These are phyloP conservation scores for Philhelius pedissequus DNA, from an alignment of 2,888 invertebrate species.

Conservation along the genomic window DNA sequence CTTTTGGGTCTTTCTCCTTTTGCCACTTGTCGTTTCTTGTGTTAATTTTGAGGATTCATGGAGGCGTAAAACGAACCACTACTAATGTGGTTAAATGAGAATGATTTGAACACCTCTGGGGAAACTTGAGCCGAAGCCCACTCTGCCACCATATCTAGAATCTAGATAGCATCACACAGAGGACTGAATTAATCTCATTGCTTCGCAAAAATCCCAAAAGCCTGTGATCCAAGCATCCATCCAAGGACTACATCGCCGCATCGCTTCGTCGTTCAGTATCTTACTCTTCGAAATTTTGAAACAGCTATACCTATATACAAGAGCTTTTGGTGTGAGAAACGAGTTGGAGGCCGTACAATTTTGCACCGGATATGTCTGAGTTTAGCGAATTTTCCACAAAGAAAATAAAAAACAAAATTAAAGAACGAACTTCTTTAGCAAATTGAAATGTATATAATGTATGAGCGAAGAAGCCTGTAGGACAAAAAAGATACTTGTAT, in stretches of 20 bases:
- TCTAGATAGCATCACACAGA: not conserved
- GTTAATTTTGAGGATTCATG: conserved; percentile 52
- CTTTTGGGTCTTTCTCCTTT: not conserved
- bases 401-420: not conserved
- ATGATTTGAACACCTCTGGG: conserved; percentile 69
- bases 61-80: conserved; percentile 66
- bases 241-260: conserved; percentile 15
- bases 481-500: conserved; percentile 54
- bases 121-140: conserved; percentile 29
- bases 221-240: not conserved
- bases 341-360: not conserved
- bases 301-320: conserved; percentile 37
- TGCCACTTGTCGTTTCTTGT: conserved; percentile 32
- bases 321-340: conserved; percentile 5
- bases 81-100: conserved; percentile 70
- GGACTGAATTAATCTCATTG: conserved; percentile 3
- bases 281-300: conserved; percentile 25
- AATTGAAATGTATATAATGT: conserved; percentile 68
- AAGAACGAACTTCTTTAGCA: conserved; percentile 53
- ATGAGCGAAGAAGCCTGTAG: conserved; percentile 53
- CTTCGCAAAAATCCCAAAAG: conserved; percentile 31
- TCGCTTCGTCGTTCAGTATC: not conserved
- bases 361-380: conserved; percentile 44
- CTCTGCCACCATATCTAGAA: not conserved
- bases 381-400: conserved; percentile 43